Evolutionary conservation across 35 echinoderm and acorn worm genomes (phyloP).

Genomic region (Diadema setosum): DNA sequence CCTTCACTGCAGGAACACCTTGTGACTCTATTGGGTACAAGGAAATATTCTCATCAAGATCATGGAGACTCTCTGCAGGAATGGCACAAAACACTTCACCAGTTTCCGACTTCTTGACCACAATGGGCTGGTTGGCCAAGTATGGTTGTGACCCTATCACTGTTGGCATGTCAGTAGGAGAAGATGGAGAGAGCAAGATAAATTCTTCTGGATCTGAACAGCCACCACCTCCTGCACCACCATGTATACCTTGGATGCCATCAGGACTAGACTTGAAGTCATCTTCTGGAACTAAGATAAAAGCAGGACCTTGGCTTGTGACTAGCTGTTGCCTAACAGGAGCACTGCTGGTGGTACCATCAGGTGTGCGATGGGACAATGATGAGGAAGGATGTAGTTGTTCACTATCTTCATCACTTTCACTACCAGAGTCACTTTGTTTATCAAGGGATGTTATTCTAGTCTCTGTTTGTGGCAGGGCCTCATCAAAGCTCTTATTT

Average conservation of each 20-base stretch:
- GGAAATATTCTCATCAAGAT: background rate
- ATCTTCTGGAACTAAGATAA: background rate
- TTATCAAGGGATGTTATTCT: background rate
- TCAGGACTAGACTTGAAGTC: background rate
- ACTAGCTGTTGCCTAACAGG: background rate
- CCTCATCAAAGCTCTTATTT: no score
- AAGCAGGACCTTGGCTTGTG: background rate
- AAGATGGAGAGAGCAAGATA: background rate
- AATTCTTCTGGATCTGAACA: background rate
- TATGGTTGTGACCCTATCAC: background rate
- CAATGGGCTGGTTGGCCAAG: background rate
- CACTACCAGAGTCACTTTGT: background rate
- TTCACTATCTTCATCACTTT: background rate
- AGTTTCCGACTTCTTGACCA: background rate
- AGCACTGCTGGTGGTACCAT: no score
- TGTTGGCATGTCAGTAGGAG: background rate
- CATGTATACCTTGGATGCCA: background rate
- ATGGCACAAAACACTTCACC: background rate
- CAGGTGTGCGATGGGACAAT: no score
- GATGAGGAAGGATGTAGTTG: background rate
- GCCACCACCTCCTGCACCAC: background rate
- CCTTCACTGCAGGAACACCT: background rate
- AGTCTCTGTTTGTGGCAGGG: background rate
- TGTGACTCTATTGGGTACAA: background rate
- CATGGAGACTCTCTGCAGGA: constrained; percentile 3